Base-by-base conservation (phyloP, 2,113 vertebrate genomes). In the Tylochromis polylepis region DNA sequence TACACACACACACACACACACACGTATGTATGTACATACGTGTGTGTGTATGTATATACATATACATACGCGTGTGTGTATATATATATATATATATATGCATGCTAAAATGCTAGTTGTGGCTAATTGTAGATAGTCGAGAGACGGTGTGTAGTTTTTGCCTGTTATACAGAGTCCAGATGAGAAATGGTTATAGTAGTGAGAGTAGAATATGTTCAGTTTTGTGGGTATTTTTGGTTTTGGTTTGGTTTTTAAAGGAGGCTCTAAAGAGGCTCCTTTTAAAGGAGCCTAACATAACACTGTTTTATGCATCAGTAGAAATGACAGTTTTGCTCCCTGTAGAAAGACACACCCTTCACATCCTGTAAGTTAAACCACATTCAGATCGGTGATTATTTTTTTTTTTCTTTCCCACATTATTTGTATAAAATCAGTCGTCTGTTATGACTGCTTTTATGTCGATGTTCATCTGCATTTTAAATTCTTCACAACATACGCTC, bases 271-370 rank as follows among this genome's bases (percentile, higher is more conserved):
- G n/a, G n/a, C n/a, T n/a, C 70, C 62, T 85, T 70, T 88, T 72
- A 75, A 85, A 83, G 79, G 11, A 89, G 49, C 84, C 85, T 67
- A 49, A 16, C 62, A 43, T 87, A 60, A 95, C 89, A 83, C 58
- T 49, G 5, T 49, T 24, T n/a, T 55, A 65, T 59, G 8, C n/a
- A 53, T 75, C 15, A 22, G 55, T 31, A 14, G 34, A 75, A 86
- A 86, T 9, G 31, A 1, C 1, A 20, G 24, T 77, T 49, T 85
- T 86, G 79, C 43, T 16, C 16, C 3, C 11, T 3, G 18, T 41
- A 5, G 18, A 29, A 59, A 55, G 51, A 3, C 65, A 57, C 83
- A 11, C 85, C 80, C 58, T 27, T 41, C 27, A 62, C 53, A 89
- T 87, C n/a, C 72, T 79, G 34, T 24, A 2, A 1, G 29, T 62